Evolutionary conservation across 2,797 vertebrate species (phyloP).

Genomic region (Australoheros facetus): DNA sequence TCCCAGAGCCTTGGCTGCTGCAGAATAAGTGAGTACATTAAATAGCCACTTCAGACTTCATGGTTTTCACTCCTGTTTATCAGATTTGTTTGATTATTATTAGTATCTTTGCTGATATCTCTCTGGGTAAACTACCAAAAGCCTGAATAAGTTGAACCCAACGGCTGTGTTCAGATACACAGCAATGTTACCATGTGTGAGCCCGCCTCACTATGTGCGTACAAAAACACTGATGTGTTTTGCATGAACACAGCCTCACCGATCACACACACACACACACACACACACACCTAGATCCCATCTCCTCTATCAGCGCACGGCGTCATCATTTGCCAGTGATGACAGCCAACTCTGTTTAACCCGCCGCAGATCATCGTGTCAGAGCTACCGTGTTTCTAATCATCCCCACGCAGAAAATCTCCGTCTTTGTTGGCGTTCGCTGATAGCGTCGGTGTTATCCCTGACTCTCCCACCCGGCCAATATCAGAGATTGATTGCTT

Average conservation of each 20-base stretch:
- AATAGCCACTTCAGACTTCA: background rate
- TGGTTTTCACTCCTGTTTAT: background rate
- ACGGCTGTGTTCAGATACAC: background rate
- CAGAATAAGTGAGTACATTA: background rate
- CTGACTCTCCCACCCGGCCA: slow-evolving; percentile 50
- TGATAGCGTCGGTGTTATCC: slow-evolving; percentile 59
- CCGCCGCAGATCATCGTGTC: slow-evolving; percentile 52
- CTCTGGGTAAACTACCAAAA: background rate
- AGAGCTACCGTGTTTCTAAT: slow-evolving; percentile 63
- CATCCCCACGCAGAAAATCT: slow-evolving; percentile 57
- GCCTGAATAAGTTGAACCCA: background rate
- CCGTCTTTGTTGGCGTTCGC: slow-evolving; percentile 54
- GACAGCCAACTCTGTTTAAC: slow-evolving; percentile 67
- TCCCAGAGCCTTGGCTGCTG: background rate
- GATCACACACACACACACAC: slow-evolving; percentile 13
- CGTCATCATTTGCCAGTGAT: slow-evolving; percentile 65
- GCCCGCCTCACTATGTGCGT: background rate
- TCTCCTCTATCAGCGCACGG: slow-evolving; percentile 53
- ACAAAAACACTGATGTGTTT: slow-evolving; percentile 24
- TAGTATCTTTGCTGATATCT: background rate
- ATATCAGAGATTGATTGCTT: slow-evolving; percentile 75
- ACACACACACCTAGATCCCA: slow-evolving; percentile 45
- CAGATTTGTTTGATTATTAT: background rate
- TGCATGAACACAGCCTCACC: slow-evolving; percentile 33
- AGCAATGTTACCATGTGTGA: background rate